Conservation (phyloP, 2,797 vertebrate genomes). For the Pelodytes ibericus region DNA sequence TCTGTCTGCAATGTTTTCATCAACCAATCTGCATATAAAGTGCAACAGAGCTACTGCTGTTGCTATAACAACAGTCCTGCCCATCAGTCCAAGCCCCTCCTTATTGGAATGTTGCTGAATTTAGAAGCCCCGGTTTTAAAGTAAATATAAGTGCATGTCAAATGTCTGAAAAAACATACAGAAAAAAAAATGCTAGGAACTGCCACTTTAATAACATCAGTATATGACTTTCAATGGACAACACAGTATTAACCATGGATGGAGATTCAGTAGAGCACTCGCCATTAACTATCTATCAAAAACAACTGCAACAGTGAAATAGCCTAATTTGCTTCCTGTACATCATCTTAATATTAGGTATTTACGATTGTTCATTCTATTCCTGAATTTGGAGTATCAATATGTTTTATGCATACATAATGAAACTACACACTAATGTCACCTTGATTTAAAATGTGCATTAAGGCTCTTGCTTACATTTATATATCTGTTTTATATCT, state of each 20-base stretch:
- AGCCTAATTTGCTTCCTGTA: not conserved
- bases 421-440: conserved; percentile 42
- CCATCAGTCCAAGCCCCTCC: too few species aligned
- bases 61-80: too few species aligned
- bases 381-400: conserved; percentile 34
- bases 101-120: too few species aligned
- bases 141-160: too few species aligned
- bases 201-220: too few species aligned
- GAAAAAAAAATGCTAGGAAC: too few species aligned
- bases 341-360: not conserved
- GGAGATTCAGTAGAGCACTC: conserved; percentile 21
- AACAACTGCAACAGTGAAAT: not conserved
- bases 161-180: too few species aligned
- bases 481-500: conserved; percentile 55
- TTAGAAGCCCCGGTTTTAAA: too few species aligned
- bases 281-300: conserved; percentile 30
- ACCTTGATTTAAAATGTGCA: conserved; percentile 44
- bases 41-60: too few species aligned
- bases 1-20: too few species aligned
- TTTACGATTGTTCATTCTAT: conserved; percentile 12
- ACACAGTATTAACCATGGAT: too few species aligned
- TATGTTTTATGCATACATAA: conserved; percentile 37
- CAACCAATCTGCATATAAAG: too few species aligned
- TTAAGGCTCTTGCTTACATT: conserved; percentile 43
- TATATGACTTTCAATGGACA: conserved; percentile 23